Evolutionary conservation across 1,140 invertebrate genomes (phyloP), one percentile per base, ranked within the genome.

Genomic region (Ladona fulva): DNA sequence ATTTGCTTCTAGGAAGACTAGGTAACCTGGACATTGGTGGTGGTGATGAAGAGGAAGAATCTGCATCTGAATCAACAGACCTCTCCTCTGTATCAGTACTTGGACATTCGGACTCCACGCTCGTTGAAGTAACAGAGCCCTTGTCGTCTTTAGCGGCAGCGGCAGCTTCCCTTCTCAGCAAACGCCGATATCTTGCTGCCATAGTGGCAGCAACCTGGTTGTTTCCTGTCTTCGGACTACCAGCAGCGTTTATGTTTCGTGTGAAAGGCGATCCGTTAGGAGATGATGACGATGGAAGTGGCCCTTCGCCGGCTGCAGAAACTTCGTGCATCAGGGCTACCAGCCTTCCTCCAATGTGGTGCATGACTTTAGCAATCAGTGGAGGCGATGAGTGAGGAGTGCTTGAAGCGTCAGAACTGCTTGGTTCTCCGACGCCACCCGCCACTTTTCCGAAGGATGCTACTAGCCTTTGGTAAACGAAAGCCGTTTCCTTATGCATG

Each of bases 251-350:
- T 3, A 25, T 14, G 37, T 25, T 25, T 5, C 52, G 3, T 5
- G 14, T 6, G 52, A 66, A 66, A 22, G 14, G 14, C 1, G 52
- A 22, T 19, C 16, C 14, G 52, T 16, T 19, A 3, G 52, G n/a
- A 66, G 52, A 19, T 16, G 75, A 25, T n/a, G 77, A 14, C 7
- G 19, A 16, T 78, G 81, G 66, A 74, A 80, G 76, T 14, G 42
- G 24, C 22, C 80, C 80, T 52, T 81, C 81, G 75, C 80, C 81
- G 37, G 92, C 91, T 78, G 90, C 93, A 22, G 92, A 94, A 5
- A 96, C 95, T 82, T 97, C 95, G 82, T 96, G 94, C 95, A 97
- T 97, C 42, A 97, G 85, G 0, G 94, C 94, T 1, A 95, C 93
- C 42, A 97, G 84, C n/a, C 94, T 85, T 73, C 93, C 93, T 0